Conservation (phyloP, 2,888 invertebrate species). For the Timandra comae region DNA sequence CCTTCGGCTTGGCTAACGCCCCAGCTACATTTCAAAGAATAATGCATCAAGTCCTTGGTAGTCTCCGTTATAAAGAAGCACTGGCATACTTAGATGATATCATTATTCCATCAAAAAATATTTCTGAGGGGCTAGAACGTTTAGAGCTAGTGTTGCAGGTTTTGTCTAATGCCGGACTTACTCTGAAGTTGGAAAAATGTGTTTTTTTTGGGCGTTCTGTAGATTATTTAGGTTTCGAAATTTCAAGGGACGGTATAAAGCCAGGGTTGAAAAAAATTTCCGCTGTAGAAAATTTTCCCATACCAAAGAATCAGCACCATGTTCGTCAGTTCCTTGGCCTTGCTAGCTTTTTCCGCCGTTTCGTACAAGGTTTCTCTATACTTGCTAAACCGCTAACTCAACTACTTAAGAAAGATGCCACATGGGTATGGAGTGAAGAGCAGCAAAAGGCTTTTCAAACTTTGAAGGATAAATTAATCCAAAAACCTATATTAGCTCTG, state of each 20-base stretch:
- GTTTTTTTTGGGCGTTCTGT: neutral
- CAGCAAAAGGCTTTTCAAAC: conserved; percentile 1
- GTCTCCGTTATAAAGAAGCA: neutral
- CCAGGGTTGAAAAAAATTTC: conserved; percentile 1
- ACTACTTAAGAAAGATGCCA: neutral
- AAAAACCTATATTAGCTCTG: conserved; percentile 1
- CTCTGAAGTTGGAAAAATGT: conserved; percentile 23
- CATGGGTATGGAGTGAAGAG: neutral
- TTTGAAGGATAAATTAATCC: neutral
- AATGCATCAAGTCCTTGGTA: conserved; percentile 6
- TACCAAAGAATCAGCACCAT: conserved; percentile 1
- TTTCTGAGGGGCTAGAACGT: neutral
- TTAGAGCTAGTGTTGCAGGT: neutral
- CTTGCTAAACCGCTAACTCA: conserved; percentile 3
- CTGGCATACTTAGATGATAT: neutral
- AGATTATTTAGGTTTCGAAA: conserved; percentile 2
- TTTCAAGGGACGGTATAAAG: neutral
- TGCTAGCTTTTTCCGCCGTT: conserved; percentile 1
- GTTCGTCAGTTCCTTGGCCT: conserved; percentile 5
- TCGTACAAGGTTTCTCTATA: conserved; percentile 1
- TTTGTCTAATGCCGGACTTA: neutral
- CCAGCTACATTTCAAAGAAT: conserved; percentile 20
- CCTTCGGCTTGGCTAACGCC: conserved; percentile 23
- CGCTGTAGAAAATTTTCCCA: neutral
- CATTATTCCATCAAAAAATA: neutral